These are phyloP conservation scores for Pachyrhynchus sulphureomaculatus DNA, from an alignment of 1,140 invertebrate species.

Conservation along the genomic window DNA sequence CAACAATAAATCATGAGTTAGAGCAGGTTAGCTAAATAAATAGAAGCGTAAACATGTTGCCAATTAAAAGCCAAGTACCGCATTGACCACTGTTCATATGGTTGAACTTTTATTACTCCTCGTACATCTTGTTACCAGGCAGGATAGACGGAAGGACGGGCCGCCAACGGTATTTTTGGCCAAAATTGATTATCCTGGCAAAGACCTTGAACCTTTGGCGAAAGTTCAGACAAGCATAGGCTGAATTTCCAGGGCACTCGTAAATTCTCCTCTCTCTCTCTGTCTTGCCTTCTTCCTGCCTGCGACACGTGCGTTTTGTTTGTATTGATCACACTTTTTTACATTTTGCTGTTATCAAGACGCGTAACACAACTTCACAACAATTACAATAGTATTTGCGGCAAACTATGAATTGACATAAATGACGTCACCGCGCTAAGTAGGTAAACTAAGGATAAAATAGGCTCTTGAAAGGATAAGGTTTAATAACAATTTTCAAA, in stretches of 20 bases:
- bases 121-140: constrained; percentile 14
- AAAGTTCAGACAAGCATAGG: constrained; percentile 4
- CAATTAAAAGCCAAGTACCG: too few relatives aligned
- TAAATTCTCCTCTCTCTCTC: constrained; percentile 7
- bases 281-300: neutral
- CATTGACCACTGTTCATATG: too few relatives aligned
- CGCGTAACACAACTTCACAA: neutral
- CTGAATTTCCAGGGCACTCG: constrained; percentile 18
- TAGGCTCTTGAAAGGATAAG: too few relatives aligned
- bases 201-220: constrained; percentile 24
- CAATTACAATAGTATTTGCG: neutral
- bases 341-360: neutral
- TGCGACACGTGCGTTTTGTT: constrained; percentile 11
- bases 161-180: constrained; percentile 16
- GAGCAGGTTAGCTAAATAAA: too few relatives aligned
- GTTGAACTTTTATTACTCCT: constrained; percentile 1
- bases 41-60: too few relatives aligned
- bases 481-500: too few relatives aligned
- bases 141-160: constrained; percentile 8
- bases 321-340: constrained; percentile 11
- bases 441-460: too few relatives aligned
- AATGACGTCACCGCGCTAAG: too few relatives aligned
- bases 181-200: constrained; percentile 25
- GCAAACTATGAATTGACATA: too few relatives aligned
- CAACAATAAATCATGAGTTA: too few relatives aligned